These are phyloP conservation scores for Ceryle rudis DNA, from an alignment of 2,797 vertebrate genomes.

Conservation along the genomic window DNA sequence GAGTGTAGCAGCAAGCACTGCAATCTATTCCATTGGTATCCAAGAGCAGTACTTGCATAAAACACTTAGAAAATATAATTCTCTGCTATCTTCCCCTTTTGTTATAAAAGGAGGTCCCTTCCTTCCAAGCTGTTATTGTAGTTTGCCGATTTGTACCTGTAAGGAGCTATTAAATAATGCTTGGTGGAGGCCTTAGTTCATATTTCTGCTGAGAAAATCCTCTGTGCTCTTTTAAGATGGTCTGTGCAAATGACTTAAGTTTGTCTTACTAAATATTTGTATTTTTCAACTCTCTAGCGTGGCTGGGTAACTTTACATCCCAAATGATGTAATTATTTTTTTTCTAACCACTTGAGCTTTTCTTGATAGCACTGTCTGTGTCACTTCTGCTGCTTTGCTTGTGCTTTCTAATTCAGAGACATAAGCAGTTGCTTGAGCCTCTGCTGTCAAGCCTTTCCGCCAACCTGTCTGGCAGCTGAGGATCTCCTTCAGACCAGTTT, in stretches of 20 bases:
- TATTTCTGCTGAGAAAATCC: not conserved
- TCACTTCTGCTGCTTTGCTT: not conserved
- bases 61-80: not conserved
- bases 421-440: not conserved
- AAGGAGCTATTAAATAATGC: not conserved
- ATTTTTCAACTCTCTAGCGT: not conserved
- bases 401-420: not conserved
- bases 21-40: not conserved
- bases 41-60: not conserved
- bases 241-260: not conserved
- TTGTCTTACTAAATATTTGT: not conserved
- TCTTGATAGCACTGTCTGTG: not conserved
- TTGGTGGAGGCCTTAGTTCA: not conserved
- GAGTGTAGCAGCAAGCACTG: not conserved
- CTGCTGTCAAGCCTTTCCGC: constrained; percentile 34
- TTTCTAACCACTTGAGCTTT: not conserved
- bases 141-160: not conserved
- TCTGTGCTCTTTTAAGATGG: not conserved
- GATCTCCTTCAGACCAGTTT: constrained; percentile 2
- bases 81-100: not conserved
- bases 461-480: constrained; percentile 6
- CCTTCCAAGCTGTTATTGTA: not conserved
- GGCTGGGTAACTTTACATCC: not conserved
- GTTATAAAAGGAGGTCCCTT: not conserved
- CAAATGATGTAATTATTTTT: not conserved